Evolutionary conservation across 30 jellyfish, hydroid and myxozoan genomes (phyloP), one percentile per base, ranked within the genome.

Genomic region (Hydractinia echinata): DNA sequence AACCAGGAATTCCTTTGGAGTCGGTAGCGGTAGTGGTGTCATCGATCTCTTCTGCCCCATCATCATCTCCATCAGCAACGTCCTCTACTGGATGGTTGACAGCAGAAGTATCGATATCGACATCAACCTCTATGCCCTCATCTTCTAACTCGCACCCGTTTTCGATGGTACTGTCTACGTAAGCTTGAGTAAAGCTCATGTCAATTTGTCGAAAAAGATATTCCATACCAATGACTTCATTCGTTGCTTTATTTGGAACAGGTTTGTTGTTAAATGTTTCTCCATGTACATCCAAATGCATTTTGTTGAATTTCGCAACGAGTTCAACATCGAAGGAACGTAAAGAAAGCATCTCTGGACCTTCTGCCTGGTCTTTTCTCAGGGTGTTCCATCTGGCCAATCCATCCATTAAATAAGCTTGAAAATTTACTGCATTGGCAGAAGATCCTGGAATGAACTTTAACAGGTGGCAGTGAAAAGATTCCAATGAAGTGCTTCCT

Each of bases 381-480:
- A 20, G 19, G 14, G 7, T 21, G 60, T 82, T 82, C 89, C 89
- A 67, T 77, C 89, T 16, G n/a, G 4, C 61, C 64, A 82, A 53
- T 15, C 89, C 86, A 56, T 82, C 89, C 16, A 82, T 61, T 8
- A 67, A 77, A 55, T 82, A 82, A 1, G 86, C 86, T 77, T 82
- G 89, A 53, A 82, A 55, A 55, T 82, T 82, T 44, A 54, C 78
- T 10, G 89, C 89, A 82, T 71, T 82, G 21, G 86, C 89, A 67
- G 78, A 48, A n/a, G 14, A 44, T 5, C 89, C 89, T 15, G 58
- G 72, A 52, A 67, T 82, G 51, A 67, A 68, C 19, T 54, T 78
- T 21, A 16, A n/a, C 58, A 78, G 8, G 86, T 78, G 86, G 7
- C 60, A 49, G 52, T 78, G 86, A 49, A 78, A 58, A 11, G 86